A percentile compares a stretch with the other conserved stretches of the same genome.
These are phyloP conservation scores for Hermodice carunculata DNA, from an alignment of 2,888 invertebrate genomes.

Conservation along the genomic window DNA sequence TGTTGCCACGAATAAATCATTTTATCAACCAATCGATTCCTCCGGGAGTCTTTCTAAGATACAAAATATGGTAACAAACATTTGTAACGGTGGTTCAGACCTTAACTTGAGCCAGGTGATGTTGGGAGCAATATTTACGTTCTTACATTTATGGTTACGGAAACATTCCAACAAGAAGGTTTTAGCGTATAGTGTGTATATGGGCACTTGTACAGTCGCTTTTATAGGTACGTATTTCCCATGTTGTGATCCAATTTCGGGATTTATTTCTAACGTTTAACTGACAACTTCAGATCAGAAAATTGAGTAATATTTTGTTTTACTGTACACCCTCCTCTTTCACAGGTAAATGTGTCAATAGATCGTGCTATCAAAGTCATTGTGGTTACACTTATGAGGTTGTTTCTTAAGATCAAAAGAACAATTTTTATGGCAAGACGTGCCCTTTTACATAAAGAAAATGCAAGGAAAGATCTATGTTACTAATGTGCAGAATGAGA, in stretches of 20 bases:
- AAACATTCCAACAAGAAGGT: slow-evolving; percentile 7
- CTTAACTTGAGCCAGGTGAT: background rate
- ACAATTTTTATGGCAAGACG: no score
- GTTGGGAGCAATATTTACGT: slow-evolving; percentile 1
- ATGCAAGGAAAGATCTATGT: no score
- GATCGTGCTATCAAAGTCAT: no score
- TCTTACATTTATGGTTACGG: background rate
- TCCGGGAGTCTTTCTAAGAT: background rate
- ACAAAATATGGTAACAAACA: background rate
- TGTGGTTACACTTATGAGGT: no score
- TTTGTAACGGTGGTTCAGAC: background rate
- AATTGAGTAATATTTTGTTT: background rate
- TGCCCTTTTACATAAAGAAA: no score
- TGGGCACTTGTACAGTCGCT: background rate
- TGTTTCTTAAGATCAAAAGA: no score
- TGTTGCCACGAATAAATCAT: no score
- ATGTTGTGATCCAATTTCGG: no score
- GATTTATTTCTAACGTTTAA: background rate
- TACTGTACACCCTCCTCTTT: background rate
- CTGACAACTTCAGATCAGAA: background rate
- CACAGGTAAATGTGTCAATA: background rate
- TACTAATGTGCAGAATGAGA: no score
- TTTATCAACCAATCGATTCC: no score
- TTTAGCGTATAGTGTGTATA: background rate
- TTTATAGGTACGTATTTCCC: no score